Evolutionary conservation across 2,888 invertebrate species (phyloP), one percentile per base, ranked within the genome.

Genomic region (Ectemnius lituratus): DNA sequence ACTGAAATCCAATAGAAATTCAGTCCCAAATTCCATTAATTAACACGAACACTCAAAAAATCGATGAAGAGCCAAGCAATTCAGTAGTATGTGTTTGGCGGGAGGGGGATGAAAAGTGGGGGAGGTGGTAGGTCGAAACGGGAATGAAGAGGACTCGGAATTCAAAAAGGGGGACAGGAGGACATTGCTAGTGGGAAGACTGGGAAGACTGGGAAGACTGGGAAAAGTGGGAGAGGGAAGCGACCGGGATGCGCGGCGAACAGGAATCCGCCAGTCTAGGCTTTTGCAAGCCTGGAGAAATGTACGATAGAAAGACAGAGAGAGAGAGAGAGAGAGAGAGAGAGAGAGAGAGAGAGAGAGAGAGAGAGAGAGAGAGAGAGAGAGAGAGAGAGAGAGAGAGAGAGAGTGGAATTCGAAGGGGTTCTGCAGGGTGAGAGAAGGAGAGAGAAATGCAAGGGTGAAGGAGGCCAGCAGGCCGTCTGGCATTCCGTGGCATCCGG

Each of bases 401-500:
- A 28, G 8, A n/a, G 58, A 37, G 16, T 13, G 49, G n/a, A 18
- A 27, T 59, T 2, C 16, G 27, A 16, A 23, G 23, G 18, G 47
- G 18, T 14, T 23, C 0, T 2, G 23, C 2, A 23, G 47, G 37
- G 37, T 3, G 56, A 61, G 66, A 16, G 20, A 49, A 47, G 20
- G 62, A 70, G 56, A 20, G n/a, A 45, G 59, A 16, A 23, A 18
- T n/a, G 3, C 49, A 49, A 59, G 56, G 18, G 60, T 4, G 8
- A 13, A 13, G 67, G 37, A 11, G 11, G 75, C 6, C 13, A 64
- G 75, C 11, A 63, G 60, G 75, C 70, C 64, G 69, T 46, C 56
- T 60, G 72, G 67, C 5, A 56, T 57, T 60, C 60, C 77, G 66
- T 49, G 61, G 58, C 70, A 70, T 70, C 84, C 89, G 83, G 80